Evolutionary conservation across 2,888 invertebrate species (phyloP), one percentile per base, ranked within the genome.

Genomic region (Achlya flavicornis): DNA sequence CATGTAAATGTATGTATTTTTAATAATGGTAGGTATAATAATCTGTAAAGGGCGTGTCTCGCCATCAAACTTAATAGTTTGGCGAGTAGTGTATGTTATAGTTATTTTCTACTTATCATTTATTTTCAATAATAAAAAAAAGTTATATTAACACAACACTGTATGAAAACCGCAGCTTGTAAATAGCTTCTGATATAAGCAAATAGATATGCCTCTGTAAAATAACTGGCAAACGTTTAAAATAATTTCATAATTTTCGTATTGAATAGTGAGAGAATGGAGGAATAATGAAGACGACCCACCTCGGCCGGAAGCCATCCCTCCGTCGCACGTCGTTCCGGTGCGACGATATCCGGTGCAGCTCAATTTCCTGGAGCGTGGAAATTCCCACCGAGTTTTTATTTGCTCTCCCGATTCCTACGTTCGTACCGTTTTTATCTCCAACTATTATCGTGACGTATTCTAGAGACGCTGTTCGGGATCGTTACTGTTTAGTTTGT

Each of bases 301-400:
- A 88, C 86, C 86, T 86, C 87, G 84, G 70, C 84, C 90, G 92
- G 91, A 92, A 87, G 88, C 85, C 86, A 86, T 88, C 85, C 81
- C 90, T 85, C 83, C 86, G 86, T 88, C 88, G 86, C 89, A 88
- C 87, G 88, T 85, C 86, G 88, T 85, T 85, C 91, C 92, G 88
- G 88, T 89, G 88, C 87, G 89, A 88, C 91, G 90, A 92, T 92
- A 92, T 93, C 92, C 92, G 91, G 88, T 88, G 90, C 88, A 89
- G 88, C 88, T 88, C 91, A 92, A 93, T 92, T 92, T 93, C 92
- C 92, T 86, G 89, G 70, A 77, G 84, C 82, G 85, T 87, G 84
- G 86, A 87, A 89, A 83, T 83, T 85, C 82, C 81, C 83, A 77
- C 80, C 69, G 83, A 82, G 82, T 85, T 88, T 89, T 89, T 90